Evolutionary conservation across 2,113 vertebrate genomes (phyloP), one percentile per base, ranked within the genome.

Genomic region (Percina caprodes): DNA sequence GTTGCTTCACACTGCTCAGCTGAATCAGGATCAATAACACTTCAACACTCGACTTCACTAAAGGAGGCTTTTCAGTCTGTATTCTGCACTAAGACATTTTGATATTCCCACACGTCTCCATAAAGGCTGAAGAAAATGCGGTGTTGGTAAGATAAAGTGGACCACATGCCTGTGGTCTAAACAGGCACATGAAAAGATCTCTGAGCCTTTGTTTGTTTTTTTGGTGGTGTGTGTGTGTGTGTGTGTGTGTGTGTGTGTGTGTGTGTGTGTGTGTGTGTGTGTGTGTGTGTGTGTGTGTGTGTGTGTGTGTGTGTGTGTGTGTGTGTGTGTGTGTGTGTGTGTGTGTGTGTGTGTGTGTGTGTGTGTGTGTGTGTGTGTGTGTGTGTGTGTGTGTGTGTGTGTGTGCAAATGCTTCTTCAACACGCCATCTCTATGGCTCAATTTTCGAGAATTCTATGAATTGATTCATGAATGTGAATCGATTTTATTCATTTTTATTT

Each of bases 101-200:
- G 5, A 60, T 56, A 70, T 74, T 51, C n/a, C 24, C 58, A 3
- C 62, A 78, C 60, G 73, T 78, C 79, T 78, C 15, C 10, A n/a
- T 8, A 9, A 48, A 45, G 30, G 24, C 59, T 10, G 39, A 35
- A 49, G 35, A 14, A 15, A 51, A 52, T n/a, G 35, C 45, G 10
- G 6, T 2, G 60, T 1, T 33, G 23, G 49, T 61, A 5, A 42
- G 59, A 60, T 48, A 12, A 67, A 63, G 21, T 56, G 6, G 39
- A 39, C 62, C 73, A 42, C 59, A 26, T 61, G 68, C 13, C 30
- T 26, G 18, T 24, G 59, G 51, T 78, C 30, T 74, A 46, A 79
- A 60, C 46, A 23, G 72, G 74, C 86, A 76, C 87, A 82, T 85
- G 84, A 72, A 85, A 69, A 12, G 12, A 46, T 63, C 80, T 62